These are phyloP conservation scores for Druon quercuslanigerum DNA, from an alignment of 1,140 invertebrate genomes.

Conservation along the genomic window DNA sequence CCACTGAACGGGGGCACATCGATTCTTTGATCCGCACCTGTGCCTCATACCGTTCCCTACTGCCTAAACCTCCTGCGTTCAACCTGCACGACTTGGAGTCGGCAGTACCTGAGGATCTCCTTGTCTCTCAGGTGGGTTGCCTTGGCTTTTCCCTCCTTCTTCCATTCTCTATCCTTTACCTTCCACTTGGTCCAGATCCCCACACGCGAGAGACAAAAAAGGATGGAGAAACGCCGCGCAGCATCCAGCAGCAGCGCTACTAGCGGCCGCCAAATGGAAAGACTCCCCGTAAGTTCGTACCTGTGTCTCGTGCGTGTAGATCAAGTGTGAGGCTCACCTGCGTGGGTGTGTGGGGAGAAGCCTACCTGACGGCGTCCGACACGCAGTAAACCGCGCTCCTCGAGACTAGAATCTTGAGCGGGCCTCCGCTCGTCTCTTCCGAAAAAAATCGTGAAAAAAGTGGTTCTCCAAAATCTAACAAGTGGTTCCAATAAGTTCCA, in stretches of 20 bases:
- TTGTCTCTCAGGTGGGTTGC: slow-evolving; percentile 41
- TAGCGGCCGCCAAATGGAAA: slow-evolving; percentile 72
- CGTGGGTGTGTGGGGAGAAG: slow-evolving; percentile 69
- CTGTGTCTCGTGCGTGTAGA: slow-evolving; percentile 55
- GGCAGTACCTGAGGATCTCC: slow-evolving; percentile 57
- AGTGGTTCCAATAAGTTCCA: background rate
- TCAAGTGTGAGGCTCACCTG: slow-evolving; percentile 59
- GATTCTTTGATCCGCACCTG: slow-evolving; percentile 64
- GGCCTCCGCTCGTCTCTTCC: slow-evolving; percentile 34
- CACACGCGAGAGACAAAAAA: slow-evolving; percentile 40
- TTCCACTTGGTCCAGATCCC: slow-evolving; percentile 35
- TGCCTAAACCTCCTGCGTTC: slow-evolving; percentile 68
- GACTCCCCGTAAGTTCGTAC: slow-evolving; percentile 59
- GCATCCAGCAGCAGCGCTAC: slow-evolving; percentile 76
- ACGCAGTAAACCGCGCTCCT: slow-evolving; percentile 72
- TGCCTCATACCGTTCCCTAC: slow-evolving; percentile 66
- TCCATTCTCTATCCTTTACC: slow-evolving; percentile 40
- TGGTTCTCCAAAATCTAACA: background rate
- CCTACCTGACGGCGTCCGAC: slow-evolving; percentile 74
- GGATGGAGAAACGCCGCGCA: slow-evolving; percentile 61
- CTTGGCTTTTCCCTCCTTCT: slow-evolving; percentile 43
- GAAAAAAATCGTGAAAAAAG: background rate
- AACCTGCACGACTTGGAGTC: slow-evolving; percentile 69
- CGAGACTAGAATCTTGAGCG: slow-evolving; percentile 51
- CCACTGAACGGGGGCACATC: slow-evolving; percentile 43